Base-by-base conservation (phyloP, 2,888 invertebrate genomes). In the Hemaris fuciformis region DNA sequence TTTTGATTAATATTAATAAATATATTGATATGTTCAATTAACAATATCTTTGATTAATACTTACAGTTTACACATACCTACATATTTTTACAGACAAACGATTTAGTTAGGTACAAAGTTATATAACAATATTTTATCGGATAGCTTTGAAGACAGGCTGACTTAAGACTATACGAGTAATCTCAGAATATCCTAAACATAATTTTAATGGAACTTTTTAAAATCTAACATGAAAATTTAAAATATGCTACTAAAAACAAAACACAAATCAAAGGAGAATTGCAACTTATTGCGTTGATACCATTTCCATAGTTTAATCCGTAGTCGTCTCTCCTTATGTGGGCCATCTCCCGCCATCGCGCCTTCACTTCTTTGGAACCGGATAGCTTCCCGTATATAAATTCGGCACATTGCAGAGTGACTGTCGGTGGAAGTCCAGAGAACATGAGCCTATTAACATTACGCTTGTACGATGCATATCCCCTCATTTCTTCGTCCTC, bases 341-440 rank as follows among this genome's bases (percentile, higher is more conserved):
- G 63, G 0, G 57, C 60, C 6, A 62, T 43, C 59, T 78, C 80
- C 41, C 73, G 81, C 90, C 89, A 91, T 1, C 71, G 71, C 0
- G 85, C 89, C 62, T 77, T 84, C 22, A 74, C 73, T 66, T 84
- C 79, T 42, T 81, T 85, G 0, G 92, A 91, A 1, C 88, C 87
- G 7, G 80, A 79, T 15, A 86, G 64, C 78, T 91, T 93, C 0
- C 93, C 94, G 42, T 90, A 87, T 8, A 89, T 88, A 73, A 73
- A 92, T 78, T 80, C 93, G 46, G 87, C 94, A 84, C 88, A 94
- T 71, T 78, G 94, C 74, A 83, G 88, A 66, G 85, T 93, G 58
- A 94, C 79, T 76, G 88, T 87, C 66, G 93, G 87, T 68, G 93
- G 80, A 73, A 87, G 59, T 73, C 92, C 94, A 70, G 90, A 66